Conservation (phyloP, 2,888 invertebrate species). For the Oegoconia quadripuncta region DNA sequence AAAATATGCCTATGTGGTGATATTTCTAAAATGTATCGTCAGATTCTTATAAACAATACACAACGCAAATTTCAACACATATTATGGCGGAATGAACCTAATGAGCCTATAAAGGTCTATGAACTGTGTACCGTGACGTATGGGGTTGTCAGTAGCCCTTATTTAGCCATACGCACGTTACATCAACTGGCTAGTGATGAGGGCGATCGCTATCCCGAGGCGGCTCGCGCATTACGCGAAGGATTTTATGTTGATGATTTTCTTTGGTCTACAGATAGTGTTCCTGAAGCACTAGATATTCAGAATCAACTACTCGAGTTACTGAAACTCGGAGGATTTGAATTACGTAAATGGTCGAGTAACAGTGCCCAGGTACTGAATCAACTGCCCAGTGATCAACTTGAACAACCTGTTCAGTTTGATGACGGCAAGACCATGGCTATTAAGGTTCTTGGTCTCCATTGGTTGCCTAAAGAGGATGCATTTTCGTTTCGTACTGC, state of each 20-base stretch:
- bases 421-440: conserved; percentile 8
- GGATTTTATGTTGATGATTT: conserved; percentile 15
- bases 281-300: conserved; percentile 6
- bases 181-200: conserved; percentile 21
- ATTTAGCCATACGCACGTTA: conserved; percentile 18
- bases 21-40: conserved; percentile 20
- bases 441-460: conserved; percentile 18
- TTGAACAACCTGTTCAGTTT: conserved; percentile 7
- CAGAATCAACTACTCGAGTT: conserved; percentile 17
- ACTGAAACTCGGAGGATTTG: conserved; percentile 23
- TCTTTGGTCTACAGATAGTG: conserved; percentile 6
- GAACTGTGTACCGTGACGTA: conserved; percentile 20
- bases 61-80: conserved; percentile 15
- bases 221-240: conserved; percentile 6
- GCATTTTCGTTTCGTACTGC: background rate
- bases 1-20: conserved; percentile 12
- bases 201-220: conserved; percentile 3
- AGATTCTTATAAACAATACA: conserved; percentile 2
- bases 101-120: conserved; percentile 16
- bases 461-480: conserved; percentile 17
- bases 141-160: conserved; percentile 17
- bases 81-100: conserved; percentile 17
- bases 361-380: conserved; percentile 4
- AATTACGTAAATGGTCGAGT: conserved; percentile 21
- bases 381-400: conserved; percentile 10